Evolutionary conservation across 2,797 vertebrate genomes (phyloP).

Genomic region (Vespertilio murinus): DNA sequence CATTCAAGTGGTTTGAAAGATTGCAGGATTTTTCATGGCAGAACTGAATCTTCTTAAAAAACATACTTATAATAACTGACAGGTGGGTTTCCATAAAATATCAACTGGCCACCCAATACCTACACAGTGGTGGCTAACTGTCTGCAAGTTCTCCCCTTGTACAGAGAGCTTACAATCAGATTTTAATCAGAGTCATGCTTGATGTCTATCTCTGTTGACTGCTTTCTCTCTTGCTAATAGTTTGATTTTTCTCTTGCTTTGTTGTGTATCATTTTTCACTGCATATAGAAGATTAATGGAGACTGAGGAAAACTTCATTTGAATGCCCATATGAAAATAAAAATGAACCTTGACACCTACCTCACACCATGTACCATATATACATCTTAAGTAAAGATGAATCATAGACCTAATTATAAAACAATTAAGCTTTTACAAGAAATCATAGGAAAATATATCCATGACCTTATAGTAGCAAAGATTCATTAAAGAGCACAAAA

Average conservation of each 20-base stretch:
- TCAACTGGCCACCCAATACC: not conserved
- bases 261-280: not conserved
- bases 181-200: not conserved
- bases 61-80: not conserved
- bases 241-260: not conserved
- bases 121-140: not conserved
- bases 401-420: not conserved
- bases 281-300: not conserved
- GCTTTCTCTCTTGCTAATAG: not conserved
- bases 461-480: not conserved
- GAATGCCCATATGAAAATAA: not conserved
- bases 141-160: not conserved
- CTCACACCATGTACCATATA: not conserved
- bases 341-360: not conserved
- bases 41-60: not conserved
- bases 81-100: not conserved
- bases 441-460: not conserved
- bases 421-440: not conserved
- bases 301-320: not conserved
- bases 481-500: not conserved
- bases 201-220: not conserved
- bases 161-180: not conserved
- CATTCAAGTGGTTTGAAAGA: not conserved
- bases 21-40: not conserved
- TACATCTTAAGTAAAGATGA: not conserved